A percentile compares a stretch with the other conserved stretches of the same genome.
These are phyloP conservation scores for Tenthredo distinguenda DNA, from an alignment of 2,888 invertebrate genomes.

Conservation along the genomic window DNA sequence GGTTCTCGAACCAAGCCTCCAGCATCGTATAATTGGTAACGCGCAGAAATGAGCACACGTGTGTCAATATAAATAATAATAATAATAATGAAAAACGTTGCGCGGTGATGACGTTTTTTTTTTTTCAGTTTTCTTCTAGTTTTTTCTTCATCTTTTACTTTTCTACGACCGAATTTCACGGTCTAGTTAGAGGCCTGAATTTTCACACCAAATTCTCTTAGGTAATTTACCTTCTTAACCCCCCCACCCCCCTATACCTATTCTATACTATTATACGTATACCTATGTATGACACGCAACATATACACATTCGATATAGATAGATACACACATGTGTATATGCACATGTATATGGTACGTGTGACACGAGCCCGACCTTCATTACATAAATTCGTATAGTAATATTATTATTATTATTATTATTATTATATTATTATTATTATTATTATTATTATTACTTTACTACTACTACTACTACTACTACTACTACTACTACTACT, in stretches of 20 bases:
- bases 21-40: constrained; percentile 12
- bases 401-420: background rate
- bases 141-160: background rate
- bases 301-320: background rate
- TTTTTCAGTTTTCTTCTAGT: background rate
- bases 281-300: background rate
- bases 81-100: background rate
- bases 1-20: constrained; percentile 4
- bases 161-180: constrained; percentile 29
- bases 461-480: background rate
- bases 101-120: background rate
- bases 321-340: background rate
- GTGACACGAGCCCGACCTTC: background rate
- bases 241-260: background rate
- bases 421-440: background rate
- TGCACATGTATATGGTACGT: background rate
- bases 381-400: background rate
- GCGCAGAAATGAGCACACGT: constrained; percentile 18
- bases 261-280: background rate
- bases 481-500: background rate
- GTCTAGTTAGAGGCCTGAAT: constrained; percentile 37
- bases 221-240: background rate
- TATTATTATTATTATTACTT: background rate
- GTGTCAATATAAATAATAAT: constrained; percentile 39
- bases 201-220: constrained; percentile 21